Percentiles rank a stretch among this genome's conserved stretches.
Conservation (phyloP, 2,888 invertebrate genomes). For the Stenotaenia linearis region DNA sequence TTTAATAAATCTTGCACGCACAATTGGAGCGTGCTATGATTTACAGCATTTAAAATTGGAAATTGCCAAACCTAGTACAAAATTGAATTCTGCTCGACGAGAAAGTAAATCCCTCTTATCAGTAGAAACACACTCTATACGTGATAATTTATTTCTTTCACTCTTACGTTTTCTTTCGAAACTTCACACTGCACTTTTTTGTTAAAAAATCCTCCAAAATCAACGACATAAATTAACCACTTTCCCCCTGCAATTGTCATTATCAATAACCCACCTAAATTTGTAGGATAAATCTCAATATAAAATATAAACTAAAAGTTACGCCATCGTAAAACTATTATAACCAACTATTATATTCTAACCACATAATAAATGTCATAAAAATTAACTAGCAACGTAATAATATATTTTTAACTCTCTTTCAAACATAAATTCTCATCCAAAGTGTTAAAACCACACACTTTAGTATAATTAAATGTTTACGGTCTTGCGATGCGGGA, state of each 20-base stretch:
- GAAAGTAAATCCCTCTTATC: constrained; percentile 19
- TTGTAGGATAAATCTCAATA: no score
- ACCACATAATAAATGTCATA: no score
- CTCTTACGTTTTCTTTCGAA: constrained; percentile 5
- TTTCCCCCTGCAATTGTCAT: not conserved
- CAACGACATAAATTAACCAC: not conserved
- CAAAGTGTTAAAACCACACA: not conserved
- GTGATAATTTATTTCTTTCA: constrained; percentile 20
- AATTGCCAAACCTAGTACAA: constrained; percentile 20
- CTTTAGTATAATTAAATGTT: not conserved
- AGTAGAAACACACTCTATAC: constrained; percentile 21
- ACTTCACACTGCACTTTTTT: not conserved
- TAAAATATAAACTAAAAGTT: no score
- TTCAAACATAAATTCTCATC: no score
- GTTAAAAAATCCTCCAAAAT: not conserved
- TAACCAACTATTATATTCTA: no score
- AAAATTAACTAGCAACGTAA: no score
- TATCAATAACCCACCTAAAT: no score
- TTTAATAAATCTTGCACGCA: constrained; percentile 15
- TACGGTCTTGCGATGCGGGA: not conserved
- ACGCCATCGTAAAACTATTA: no score
- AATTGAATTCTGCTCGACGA: constrained; percentile 21
- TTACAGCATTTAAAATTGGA: constrained; percentile 26
- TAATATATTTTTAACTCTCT: no score
- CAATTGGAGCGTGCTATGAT: constrained; percentile 20